Evolutionary conservation across 1,140 invertebrate species (phyloP), one percentile per base, ranked within the genome.

Genomic region (Megalonaias nervosa): DNA sequence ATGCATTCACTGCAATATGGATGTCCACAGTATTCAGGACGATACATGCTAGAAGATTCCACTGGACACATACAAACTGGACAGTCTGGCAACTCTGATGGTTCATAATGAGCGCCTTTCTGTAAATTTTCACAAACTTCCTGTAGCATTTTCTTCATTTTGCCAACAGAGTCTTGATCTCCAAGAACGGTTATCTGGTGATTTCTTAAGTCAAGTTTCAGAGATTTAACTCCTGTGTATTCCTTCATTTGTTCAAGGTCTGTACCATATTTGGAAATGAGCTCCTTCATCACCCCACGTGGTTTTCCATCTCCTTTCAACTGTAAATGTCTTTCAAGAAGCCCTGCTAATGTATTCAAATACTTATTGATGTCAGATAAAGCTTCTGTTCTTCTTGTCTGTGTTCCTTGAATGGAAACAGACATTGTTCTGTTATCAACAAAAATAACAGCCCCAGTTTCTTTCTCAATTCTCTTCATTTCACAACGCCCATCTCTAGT

Each of bases 11-110:
- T 66, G 65, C 88, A 89, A 61, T 88, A 89, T 12, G 84, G 56
- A 79, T 89, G 88, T 1, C 87, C 88, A 81, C 88, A 89, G 3
- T 60, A 70, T 71, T 89, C 85, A 26, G 88, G 75, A 14, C 85
- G 79, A 60, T 84, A 85, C 48, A 88, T 65, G 12, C 85, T 82
- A 11, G 60, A 67, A n/a, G 69, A 71, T 9, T 85, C 85, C 1
- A 89, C 73, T 21, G 84, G 80, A 68, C 76, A 82, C 48, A 86
- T 68, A 74, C 88, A 89, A 16, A 85, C 79, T 17, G 77, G 80
- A 75, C 88, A 89, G 16, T 87, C 85, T 26, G 85, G 83, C 75
- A 59, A 21, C 31, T 61, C 38, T 48, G 38, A 48, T 48, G 38
- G 6, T 48, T 6, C 38, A 48, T 48, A 1, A 48, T 48, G 11